A percentile compares a stretch with the other conserved stretches of the same genome.
Conservation (phyloP, 2,797 vertebrate genomes). For the Brachyrhaphis roseni region DNA sequence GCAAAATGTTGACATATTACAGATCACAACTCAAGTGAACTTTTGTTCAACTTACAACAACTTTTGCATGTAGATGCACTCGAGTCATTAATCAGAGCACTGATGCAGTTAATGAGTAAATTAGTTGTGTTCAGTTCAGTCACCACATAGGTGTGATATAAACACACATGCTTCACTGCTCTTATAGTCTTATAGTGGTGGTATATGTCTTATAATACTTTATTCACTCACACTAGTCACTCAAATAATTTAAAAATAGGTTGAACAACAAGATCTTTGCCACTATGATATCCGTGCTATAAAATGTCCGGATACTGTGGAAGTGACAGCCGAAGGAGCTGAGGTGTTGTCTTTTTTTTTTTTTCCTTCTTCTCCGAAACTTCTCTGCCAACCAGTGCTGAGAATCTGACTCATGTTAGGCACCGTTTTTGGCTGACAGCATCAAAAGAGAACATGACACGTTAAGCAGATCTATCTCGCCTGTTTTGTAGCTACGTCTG, state of each 20-base stretch:
- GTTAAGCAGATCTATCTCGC: slow-evolving; percentile 75
- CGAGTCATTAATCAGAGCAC: not conserved
- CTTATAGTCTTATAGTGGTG: slow-evolving; percentile 9
- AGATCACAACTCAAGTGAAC: not conserved
- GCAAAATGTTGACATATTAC: not conserved
- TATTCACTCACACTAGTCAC: not conserved
- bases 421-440: slow-evolving; percentile 71
- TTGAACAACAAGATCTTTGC: slow-evolving; percentile 40
- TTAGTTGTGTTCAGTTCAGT: slow-evolving; percentile 6
- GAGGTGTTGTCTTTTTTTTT: slow-evolving; percentile 63
- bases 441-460: slow-evolving; percentile 75
- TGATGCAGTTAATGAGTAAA: slow-evolving; percentile 1
- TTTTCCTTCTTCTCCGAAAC: slow-evolving; percentile 42
- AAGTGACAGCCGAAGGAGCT: slow-evolving; percentile 66
- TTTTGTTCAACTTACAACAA: not conserved
- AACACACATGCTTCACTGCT: slow-evolving; percentile 4
- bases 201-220: not conserved
- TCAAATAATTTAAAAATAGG: slow-evolving; percentile 36
- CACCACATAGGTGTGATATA: not conserved
- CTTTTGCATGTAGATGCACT: slow-evolving; percentile 4
- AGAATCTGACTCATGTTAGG: slow-evolving; percentile 68
- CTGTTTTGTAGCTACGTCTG: slow-evolving; percentile 68
- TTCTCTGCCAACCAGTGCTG: slow-evolving; percentile 57
- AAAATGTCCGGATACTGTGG: slow-evolving; percentile 51
- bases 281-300: slow-evolving; percentile 57